These are phyloP conservation scores for Yponomeuta cagnagella DNA, from an alignment of 2,888 invertebrate genomes.

Conservation along the genomic window DNA sequence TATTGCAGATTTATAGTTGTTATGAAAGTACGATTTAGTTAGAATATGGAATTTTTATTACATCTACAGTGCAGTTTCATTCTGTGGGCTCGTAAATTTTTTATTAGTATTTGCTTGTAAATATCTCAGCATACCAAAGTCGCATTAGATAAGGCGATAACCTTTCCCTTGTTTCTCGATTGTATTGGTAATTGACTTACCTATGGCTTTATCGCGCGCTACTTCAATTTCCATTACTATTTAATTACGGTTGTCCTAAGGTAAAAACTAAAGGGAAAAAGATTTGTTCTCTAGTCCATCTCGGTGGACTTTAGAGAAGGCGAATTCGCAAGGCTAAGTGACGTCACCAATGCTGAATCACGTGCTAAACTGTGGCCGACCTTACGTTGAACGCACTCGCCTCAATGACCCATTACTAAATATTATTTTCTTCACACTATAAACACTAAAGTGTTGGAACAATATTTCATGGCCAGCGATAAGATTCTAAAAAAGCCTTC, in stretches of 20 bases:
- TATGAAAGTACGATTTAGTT: not conserved
- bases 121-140: not conserved
- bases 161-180: not conserved
- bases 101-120: not conserved
- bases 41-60: no score
- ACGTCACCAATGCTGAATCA: constrained; percentile 43
- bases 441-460: not conserved
- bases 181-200: not conserved
- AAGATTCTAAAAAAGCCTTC: not conserved
- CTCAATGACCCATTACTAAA: constrained; percentile 1
- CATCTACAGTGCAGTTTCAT: no score
- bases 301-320: constrained; percentile 19
- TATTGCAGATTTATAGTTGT: not conserved
- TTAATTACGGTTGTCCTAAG: not conserved
- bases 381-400: constrained; percentile 26
- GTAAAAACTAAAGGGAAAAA: not conserved
- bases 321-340: constrained; percentile 33
- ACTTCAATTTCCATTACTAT: not conserved
- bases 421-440: not conserved
- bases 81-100: not conserved
- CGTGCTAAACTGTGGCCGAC: constrained; percentile 36
- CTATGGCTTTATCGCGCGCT: not conserved
- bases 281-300: not conserved
- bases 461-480: not conserved
- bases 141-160: not conserved